phyloP scores from a whole-genome alignment of 2,888 invertebrate species.

The Agrotis ipsilon region DNA sequence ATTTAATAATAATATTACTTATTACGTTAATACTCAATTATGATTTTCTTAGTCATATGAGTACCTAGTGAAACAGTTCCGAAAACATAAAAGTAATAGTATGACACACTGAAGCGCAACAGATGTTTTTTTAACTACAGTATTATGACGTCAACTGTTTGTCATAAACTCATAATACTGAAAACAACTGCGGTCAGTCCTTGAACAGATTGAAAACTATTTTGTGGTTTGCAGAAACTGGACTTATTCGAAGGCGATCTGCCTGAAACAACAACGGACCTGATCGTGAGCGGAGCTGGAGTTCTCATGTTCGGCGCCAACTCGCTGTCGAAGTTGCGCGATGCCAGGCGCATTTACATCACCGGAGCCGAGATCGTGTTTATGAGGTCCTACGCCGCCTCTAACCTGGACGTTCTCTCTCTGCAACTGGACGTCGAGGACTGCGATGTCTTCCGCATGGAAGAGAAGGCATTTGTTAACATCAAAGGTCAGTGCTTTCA shows the following conservation, averaged over 20 bases:
- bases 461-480: slow-evolving; percentile 92
- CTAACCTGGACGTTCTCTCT: slow-evolving; percentile 91
- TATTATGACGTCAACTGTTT: slow-evolving; percentile 34
- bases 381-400: slow-evolving; percentile 91
- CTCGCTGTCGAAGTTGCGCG: slow-evolving; percentile 90
- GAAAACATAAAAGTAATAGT: slow-evolving; percentile 8
- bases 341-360: slow-evolving; percentile 90
- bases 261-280: slow-evolving; percentile 91
- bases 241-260: slow-evolving; percentile 88
- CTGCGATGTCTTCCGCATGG: slow-evolving; percentile 91
- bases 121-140: slow-evolving; percentile 33
- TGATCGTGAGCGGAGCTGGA: slow-evolving; percentile 91
- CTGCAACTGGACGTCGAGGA: slow-evolving; percentile 91
- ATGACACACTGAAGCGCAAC: slow-evolving; percentile 23
- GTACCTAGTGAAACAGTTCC: slow-evolving; percentile 12
- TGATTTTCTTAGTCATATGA: slow-evolving; percentile 30
- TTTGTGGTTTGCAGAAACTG: slow-evolving; percentile 83
- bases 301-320: slow-evolving; percentile 90
- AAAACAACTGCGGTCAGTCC: slow-evolving; percentile 34
- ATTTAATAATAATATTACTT: slow-evolving; percentile 39
- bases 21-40: slow-evolving; percentile 12
- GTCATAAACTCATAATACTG: slow-evolving; percentile 27
- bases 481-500: slow-evolving; percentile 84
- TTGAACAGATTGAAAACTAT: slow-evolving; percentile 27
- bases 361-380: slow-evolving; percentile 88